phyloP scores from a whole-genome alignment of 2,113 vertebrate species.

The Mormyrus iriodes region DNA sequence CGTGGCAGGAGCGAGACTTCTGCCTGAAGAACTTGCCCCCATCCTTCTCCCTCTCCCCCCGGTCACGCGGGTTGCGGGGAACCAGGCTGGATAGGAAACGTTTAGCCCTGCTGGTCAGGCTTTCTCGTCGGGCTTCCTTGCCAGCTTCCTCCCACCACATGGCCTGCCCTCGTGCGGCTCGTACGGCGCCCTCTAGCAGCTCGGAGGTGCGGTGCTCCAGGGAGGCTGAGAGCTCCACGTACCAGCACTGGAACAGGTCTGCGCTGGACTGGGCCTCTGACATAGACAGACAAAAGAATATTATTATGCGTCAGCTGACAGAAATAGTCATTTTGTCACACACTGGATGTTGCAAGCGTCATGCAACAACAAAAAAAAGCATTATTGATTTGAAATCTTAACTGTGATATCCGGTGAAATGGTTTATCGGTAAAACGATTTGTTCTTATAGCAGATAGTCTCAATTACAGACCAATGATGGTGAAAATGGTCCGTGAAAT shows the following conservation, averaged over 20 bases:
- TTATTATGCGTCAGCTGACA: background rate
- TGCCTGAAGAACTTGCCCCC: slow-evolving; percentile 77
- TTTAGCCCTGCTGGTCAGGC: slow-evolving; percentile 78
- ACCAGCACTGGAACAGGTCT: slow-evolving; percentile 74
- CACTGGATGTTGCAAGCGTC: background rate
- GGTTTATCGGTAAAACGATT: background rate
- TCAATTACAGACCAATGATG: background rate
- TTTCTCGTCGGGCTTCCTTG: slow-evolving; percentile 63
- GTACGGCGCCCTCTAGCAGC: slow-evolving; percentile 74
- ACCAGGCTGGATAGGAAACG: slow-evolving; percentile 79
- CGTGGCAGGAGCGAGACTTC: slow-evolving; percentile 83
- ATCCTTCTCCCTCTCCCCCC: slow-evolving; percentile 52
- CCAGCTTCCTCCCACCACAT: slow-evolving; percentile 52
- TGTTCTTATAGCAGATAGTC: background rate
- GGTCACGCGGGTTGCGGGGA: slow-evolving; percentile 64
- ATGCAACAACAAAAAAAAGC: background rate
- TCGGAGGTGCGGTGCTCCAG: slow-evolving; percentile 80
- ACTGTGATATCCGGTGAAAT: background rate
- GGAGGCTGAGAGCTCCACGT: slow-evolving; percentile 79
- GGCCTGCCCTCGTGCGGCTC: slow-evolving; percentile 70
- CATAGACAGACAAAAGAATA: background rate
- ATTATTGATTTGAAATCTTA: background rate
- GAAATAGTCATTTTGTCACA: background rate
- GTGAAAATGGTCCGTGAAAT: background rate
- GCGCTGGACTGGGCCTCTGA: slow-evolving; percentile 73